phyloP scores from a whole-genome alignment of 2,888 invertebrate genomes.

The Megamerina dolium region DNA sequence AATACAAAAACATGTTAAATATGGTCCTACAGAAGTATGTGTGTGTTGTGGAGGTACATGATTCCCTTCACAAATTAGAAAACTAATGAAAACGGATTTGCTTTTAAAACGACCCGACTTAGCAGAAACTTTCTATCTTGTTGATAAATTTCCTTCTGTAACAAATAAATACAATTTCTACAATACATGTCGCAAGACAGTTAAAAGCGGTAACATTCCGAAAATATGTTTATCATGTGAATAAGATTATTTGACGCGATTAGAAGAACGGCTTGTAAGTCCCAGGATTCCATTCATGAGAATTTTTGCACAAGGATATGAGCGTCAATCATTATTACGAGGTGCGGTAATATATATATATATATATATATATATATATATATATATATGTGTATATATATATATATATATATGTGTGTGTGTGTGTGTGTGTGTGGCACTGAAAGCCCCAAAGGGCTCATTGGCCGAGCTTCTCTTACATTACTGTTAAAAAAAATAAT shows the following conservation, averaged over 20 bases:
- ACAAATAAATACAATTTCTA: conserved; percentile 5
- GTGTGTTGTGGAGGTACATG: background rate
- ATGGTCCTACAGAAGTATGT: background rate
- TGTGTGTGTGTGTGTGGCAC: too few species aligned
- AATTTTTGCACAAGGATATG: conserved; percentile 10
- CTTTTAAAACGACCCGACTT: too few species aligned
- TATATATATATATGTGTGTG: too few species aligned
- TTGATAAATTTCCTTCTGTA: too few species aligned
- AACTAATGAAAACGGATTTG: too few species aligned
- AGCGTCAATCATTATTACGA: background rate
- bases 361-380: too few species aligned
- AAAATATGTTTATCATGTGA: conserved; percentile 4
- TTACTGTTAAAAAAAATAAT: too few species aligned
- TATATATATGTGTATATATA: too few species aligned
- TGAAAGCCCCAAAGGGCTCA: too few species aligned
- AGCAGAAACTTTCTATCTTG: too few species aligned
- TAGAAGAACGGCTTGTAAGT: conserved; percentile 11
- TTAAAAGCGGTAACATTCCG: conserved; percentile 1
- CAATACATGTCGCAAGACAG: conserved; percentile 2
- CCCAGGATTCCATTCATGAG: conserved; percentile 14
- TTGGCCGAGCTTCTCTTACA: too few species aligned
- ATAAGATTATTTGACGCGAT: conserved; percentile 4
- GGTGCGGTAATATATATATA: too few species aligned
- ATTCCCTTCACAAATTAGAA: conserved; percentile 48
- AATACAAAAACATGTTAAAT: background rate